Conservation (phyloP, 2,797 vertebrate species). For the Mormyrops attenuatus region DNA sequence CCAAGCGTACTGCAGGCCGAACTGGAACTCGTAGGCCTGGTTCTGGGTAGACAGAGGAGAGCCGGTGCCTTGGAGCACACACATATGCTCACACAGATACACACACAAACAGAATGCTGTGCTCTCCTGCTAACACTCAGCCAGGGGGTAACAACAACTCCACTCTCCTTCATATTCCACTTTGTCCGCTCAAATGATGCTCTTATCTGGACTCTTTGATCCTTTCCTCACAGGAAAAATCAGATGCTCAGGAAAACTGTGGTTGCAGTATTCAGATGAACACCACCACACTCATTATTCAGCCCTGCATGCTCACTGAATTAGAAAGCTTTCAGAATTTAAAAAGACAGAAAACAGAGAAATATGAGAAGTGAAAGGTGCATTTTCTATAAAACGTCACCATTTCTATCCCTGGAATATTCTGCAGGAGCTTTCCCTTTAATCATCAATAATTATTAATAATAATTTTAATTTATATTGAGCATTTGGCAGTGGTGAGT, state of each 20-base stretch:
- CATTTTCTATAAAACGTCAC: neutral
- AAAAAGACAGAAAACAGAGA: neutral
- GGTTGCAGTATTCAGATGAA: neutral
- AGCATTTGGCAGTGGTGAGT: neutral
- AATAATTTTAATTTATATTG: neutral
- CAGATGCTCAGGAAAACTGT: neutral
- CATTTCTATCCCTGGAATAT: neutral
- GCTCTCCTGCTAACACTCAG: neutral
- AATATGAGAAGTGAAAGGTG: neutral
- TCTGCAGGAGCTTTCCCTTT: neutral
- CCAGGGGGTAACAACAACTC: neutral
- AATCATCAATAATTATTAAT: neutral
- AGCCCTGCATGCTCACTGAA: neutral
- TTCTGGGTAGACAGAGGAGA: conserved; percentile 55
- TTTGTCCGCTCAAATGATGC: neutral
- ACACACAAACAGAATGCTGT: neutral
- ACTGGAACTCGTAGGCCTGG: conserved; percentile 93
- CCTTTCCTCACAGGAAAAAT: neutral
- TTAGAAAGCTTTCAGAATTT: neutral
- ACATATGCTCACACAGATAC: neutral
- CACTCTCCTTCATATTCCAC: neutral
- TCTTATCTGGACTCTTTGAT: neutral
- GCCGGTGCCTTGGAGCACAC: neutral
- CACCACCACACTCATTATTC: neutral
- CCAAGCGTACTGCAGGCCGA: conserved; percentile 93